Percentiles rank a stretch among this genome's conserved stretches.
These are phyloP conservation scores for Helicoverpa armigera DNA, from an alignment of 1,140 invertebrate genomes.

Conservation along the genomic window DNA sequence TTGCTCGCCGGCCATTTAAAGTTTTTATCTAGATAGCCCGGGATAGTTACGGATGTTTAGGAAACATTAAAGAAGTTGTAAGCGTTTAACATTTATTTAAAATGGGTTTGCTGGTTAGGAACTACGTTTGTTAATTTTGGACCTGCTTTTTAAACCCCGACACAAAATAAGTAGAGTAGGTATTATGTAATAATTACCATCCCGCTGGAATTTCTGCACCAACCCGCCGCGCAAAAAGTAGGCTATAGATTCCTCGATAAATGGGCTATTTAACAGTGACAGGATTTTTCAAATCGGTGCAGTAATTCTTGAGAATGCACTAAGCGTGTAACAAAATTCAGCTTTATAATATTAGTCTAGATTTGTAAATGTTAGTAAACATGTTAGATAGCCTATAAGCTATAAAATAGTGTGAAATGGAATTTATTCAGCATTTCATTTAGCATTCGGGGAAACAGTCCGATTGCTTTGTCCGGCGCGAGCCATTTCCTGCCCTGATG, in stretches of 20 bases:
- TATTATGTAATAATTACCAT: too few relatives aligned
- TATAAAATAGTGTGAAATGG: not conserved
- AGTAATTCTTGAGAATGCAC: too few relatives aligned
- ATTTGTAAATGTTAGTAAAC: too few relatives aligned
- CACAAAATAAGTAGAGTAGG: not conserved
- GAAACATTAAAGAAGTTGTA: slow-evolving; percentile 12
- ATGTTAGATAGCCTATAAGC: too few relatives aligned
- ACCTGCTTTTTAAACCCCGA: not conserved
- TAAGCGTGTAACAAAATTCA: too few relatives aligned
- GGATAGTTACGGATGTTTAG: slow-evolving; percentile 6
- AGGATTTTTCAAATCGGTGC: too few relatives aligned
- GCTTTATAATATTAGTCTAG: too few relatives aligned
- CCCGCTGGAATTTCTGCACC: too few relatives aligned
- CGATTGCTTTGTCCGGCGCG: slow-evolving; percentile 17
- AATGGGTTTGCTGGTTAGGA: slow-evolving; percentile 8
- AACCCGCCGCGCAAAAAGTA: too few relatives aligned
- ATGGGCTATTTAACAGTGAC: too few relatives aligned
- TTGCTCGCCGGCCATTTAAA: slow-evolving; percentile 16
- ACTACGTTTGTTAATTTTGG: not conserved
- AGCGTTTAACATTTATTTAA: not conserved
- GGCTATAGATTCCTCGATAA: too few relatives aligned
- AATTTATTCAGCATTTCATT: slow-evolving; percentile 1
- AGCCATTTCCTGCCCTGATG: not conserved
- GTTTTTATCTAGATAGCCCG: slow-evolving; percentile 16
- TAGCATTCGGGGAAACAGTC: not conserved